Base-by-base conservation (phyloP, 2,113 vertebrate genomes). In the Reinhardtius hippoglossoides region DNA sequence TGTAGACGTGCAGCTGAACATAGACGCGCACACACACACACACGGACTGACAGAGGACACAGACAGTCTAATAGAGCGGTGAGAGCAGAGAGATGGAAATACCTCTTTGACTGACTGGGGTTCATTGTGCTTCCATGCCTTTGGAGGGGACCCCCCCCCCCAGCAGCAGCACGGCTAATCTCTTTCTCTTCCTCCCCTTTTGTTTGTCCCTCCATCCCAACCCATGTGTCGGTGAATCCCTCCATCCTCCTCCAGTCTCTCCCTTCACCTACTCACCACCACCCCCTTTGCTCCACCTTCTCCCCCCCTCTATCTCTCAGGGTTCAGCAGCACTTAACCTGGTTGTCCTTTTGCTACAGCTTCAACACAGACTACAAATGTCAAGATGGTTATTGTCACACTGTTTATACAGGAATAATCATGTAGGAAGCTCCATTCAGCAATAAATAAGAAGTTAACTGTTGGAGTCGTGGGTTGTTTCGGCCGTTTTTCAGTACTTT, bases 91-190 rank as follows among this genome's bases (percentile, higher is more conserved):
- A 48, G 66, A 83, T 83, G 81, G 78, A 81, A 78, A 84, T 85
- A 65, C 42, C 71, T 80, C 75, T 83, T 61, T 70, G 83, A 82
- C 75, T 86, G 75, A 74, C 64, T 56, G 78, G 14, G n/a, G 14
- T 31, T 76, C 67, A 77, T 84, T 89, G 79, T 91, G 79, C 79
- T 83, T 83, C 82, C 71, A 37, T 85, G 81, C 50, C 76, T 79
- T 77, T 74, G 75, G 62, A 81, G 55, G 37, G 18, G 80, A 72
- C 83, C 80, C 83, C 80, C 80, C 67, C 82, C 83, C 78, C 80
- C 67, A 31, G 55, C 37, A 58, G 69, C 70, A 76, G 70, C 75
- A 80, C 23, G 16, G 46, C 71, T 84, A 84, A 83, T 83, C 71
- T 73, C 73, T 67, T 75, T 79, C 74, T 76, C 40, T 62, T 61